Evolutionary conservation across 2,888 invertebrate species (phyloP), one percentile per base, ranked within the genome.

Genomic region (Dryobota labecula): DNA sequence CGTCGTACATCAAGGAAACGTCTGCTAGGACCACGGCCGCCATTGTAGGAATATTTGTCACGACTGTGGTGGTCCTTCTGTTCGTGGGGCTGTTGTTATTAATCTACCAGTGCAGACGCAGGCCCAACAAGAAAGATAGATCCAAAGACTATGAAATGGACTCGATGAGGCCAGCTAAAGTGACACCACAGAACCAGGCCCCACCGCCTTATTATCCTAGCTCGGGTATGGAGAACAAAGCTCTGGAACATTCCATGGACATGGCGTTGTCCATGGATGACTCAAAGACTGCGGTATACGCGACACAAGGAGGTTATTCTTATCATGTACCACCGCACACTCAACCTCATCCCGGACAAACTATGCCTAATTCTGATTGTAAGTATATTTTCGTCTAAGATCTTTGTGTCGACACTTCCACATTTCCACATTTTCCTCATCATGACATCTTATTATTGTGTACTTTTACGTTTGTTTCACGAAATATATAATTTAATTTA

Each of bases 71-170:
- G n/a, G 98, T 98, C 86, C 96, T 98, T 7, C 94, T 98, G 1
- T 98, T 98, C 90, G 96, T 97, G 53, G 97, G 97, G 20, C 87
- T 98, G 9, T 94, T 98, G 73, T 96, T 98, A 85, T 97, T 98
- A 90, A 98, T 98, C 96, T 98, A 98, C 90, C 97, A 98, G 76
- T 98, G 98, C 93, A 98, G 98, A 87, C 97, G 98, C 76, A 97
- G 97, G 89, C 98, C 98, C 89, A 97, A 97, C 85, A 98, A 98
- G 92, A 98, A 98, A 92, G 97, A 98, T 81, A 97, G 97, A 84
- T 97, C 98, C 41, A 99, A 99, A 94, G 98, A 98, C 92, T 98
- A 98, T 92, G 98, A 98, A 95, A 98, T 98, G 98, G 98, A 98
- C 90, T 97, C 98, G 0, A 98, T 98, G 82, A 97, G 98, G 70